Evolutionary conservation across 64 coral and sea anemone species (phyloP).

Genomic region (Montipora foliosa): DNA sequence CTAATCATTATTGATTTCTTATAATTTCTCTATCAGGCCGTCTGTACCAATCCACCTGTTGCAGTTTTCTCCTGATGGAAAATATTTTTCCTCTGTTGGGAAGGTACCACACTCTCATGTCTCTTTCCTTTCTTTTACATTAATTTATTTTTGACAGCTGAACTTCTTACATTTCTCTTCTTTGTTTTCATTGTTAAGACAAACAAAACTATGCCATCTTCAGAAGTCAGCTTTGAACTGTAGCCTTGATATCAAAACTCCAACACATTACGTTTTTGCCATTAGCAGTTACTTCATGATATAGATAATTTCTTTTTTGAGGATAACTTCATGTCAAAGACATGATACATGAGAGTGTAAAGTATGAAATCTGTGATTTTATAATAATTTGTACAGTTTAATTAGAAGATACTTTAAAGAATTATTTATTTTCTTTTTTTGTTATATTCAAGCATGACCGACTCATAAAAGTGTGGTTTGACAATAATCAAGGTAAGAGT

Average conservation of each 20-base stretch:
- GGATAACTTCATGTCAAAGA: too few species aligned
- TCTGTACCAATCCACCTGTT: slow-evolving; percentile 79
- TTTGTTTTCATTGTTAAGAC: background rate
- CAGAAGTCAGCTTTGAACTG: too few species aligned
- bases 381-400: too few species aligned
- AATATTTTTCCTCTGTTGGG: slow-evolving; percentile 95
- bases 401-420: background rate
- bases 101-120: slow-evolving; percentile 51
- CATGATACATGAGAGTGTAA: too few species aligned
- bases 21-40: slow-evolving; percentile 36
- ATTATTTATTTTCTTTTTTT: background rate
- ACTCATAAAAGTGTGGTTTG: slow-evolving; percentile 96
- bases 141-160: background rate
- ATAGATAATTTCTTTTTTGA: too few species aligned
- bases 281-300: too few species aligned
- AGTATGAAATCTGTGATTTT: too few species aligned
- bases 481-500: slow-evolving; percentile 78
- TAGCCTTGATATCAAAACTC: too few species aligned
- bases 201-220: too few species aligned
- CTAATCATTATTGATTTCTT: background rate
- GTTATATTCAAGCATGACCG: slow-evolving; percentile 74
- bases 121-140: background rate
- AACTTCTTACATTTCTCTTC: background rate
- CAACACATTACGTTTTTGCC: too few species aligned
- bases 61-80: slow-evolving; percentile 92